Evolutionary conservation across 2,113 vertebrate genomes (phyloP).

Genomic region (Benitochromis conjunctus): DNA sequence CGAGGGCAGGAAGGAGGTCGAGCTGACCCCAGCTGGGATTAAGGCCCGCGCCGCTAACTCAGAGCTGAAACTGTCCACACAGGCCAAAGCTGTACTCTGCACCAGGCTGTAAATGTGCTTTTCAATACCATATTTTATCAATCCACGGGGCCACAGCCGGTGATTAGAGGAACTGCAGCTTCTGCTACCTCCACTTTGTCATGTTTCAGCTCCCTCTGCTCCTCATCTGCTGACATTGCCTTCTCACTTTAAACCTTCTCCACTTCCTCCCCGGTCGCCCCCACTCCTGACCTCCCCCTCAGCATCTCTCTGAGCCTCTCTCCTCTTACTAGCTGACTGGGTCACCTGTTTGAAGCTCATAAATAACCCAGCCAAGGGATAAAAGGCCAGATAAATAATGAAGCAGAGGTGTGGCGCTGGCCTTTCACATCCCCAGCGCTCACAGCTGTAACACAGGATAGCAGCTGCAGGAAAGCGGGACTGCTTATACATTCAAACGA

Average conservation of each 20-base stretch:
- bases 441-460: not conserved
- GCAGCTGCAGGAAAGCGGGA: not conserved
- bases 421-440: constrained; percentile 8
- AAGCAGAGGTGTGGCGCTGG: constrained; percentile 12
- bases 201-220: not conserved
- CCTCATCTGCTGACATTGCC: not conserved
- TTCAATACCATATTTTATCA: fast-evolving
- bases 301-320: not conserved
- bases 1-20: not conserved
- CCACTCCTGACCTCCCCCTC: not conserved
- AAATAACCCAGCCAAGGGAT: constrained; percentile 56
- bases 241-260: not conserved
- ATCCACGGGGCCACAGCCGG: fast-evolving
- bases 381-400: constrained; percentile 53
- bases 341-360: constrained; percentile 45
- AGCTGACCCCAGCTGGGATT: not conserved
- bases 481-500: not conserved
- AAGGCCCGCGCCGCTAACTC: not conserved
- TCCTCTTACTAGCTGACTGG: not conserved
- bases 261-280: not conserved
- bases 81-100: fast-evolving
- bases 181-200: not conserved
- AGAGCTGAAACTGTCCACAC: not conserved
- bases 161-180: not conserved
- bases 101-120: not conserved